phyloP scores from a whole-genome alignment of 2,888 invertebrate species.

The Heliconius cydno region DNA sequence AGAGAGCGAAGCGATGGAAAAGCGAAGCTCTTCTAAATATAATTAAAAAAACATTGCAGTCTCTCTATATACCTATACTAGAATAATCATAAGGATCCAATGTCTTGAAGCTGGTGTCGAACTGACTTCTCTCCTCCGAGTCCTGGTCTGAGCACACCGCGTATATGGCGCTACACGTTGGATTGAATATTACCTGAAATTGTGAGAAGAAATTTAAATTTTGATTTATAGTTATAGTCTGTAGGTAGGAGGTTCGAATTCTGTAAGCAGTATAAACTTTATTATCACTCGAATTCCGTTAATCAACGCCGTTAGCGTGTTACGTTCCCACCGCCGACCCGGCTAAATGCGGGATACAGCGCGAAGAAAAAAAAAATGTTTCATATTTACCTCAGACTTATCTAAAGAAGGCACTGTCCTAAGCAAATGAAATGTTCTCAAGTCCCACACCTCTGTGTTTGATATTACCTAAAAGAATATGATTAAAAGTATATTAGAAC shows the following conservation, averaged over 20 bases:
- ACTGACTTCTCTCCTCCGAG: slow-evolving; percentile 88
- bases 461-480: slow-evolving; percentile 90
- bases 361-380: no score
- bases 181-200: slow-evolving; percentile 90
- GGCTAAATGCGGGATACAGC: no score
- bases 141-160: slow-evolving; percentile 92
- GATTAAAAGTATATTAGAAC: background rate
- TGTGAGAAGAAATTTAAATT: no score
- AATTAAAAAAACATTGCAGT: background rate
- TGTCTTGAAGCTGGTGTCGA: slow-evolving; percentile 96
- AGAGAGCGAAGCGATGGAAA: no score
- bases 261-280: no score
- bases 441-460: slow-evolving; percentile 99
- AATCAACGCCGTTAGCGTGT: no score
- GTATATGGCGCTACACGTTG: slow-evolving; percentile 93
- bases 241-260: no score
- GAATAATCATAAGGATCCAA: slow-evolving; percentile 97
- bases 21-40: background rate
- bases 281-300: no score
- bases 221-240: no score
- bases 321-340: no score
- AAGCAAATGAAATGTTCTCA: slow-evolving; percentile 95
- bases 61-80: slow-evolving; percentile 84
- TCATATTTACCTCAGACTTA: slow-evolving; percentile 86
- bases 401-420: slow-evolving; percentile 97